Base-by-base conservation (phyloP, 2,888 invertebrate genomes). In the Anticlea derivata region DNA sequence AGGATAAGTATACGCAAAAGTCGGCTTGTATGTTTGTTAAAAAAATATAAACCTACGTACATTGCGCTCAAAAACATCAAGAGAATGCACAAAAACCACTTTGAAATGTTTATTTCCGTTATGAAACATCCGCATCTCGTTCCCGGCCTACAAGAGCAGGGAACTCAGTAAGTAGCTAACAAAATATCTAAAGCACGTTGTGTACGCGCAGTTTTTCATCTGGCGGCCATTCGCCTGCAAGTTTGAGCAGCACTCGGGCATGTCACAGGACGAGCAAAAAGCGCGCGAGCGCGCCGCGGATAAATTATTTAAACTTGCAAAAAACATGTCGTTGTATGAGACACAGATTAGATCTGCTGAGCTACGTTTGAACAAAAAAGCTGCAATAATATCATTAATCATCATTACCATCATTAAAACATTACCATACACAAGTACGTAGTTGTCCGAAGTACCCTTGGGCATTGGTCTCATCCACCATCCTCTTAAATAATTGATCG, bases 241-340 rank as follows among this genome's bases (percentile, higher is more conserved):
- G 38, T 48, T 47, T 47, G 47, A 58, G 40, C 52, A 49, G 20
- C 43, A 30, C 58, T 49, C 58, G 49, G 43, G 51, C 53, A 37
- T 55, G 58, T 55, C 55, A 49, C 48, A 31, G 43, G 43, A 51
- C 40, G 50, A 47, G 33, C 55, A 55, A 52, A 55, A 58, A 55
- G 41, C 51, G 54, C 30, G 22, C 34, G 44, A 49, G 37, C 43
- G n/a, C 31, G 22, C 17, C 17, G 27, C 23, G n/a, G 12, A 48
- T 58, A 50, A 29, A 58, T 55, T 45, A 58, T 58, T 50, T 52
- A 58, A 29, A 10, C 47, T 30, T 26, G 45, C 50, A 49, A 55
- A 51, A 57, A 58, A 52, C 49, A 50, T 50, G 24, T 38, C 39
- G 51, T 35, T 35, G 47, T 49, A 43, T 26, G 20, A 34, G 35